Base-by-base conservation (phyloP, 2,113 vertebrate species). In the Recurvirostra avosetta region DNA sequence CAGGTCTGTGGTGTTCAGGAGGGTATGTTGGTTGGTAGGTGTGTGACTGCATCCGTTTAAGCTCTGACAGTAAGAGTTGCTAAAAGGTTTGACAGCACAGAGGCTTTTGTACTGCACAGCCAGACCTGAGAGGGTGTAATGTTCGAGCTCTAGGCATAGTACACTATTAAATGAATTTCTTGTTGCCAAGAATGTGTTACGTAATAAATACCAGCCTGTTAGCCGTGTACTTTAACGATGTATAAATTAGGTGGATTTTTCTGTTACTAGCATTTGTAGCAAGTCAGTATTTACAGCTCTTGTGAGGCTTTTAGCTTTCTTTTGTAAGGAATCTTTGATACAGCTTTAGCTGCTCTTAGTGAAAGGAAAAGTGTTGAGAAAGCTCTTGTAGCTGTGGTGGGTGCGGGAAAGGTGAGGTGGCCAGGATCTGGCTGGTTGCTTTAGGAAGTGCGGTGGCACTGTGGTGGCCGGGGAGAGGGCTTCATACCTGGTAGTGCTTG, bases 71-170 rank as follows among this genome's bases (percentile, higher is more conserved):
- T 1, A 2, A 15, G 25, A 74, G 72, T 3, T 94, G 83, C 61
- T 89, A 4, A 71, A 92, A 53, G 80, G 32, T 92, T 87, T 82
- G 76, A 65, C 80, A 89, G 88, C 70, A 23, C 11, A 62, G 52
- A 66, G 76, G 49, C n/a, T 91, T 89, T 84, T 89, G 72, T 92
- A 36, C 52, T 5, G 41, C 81, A 12, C 76, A 77, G 88, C 38
- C 32, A 6, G 80, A 58, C 92, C 49, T 91, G 76, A 84, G 92
- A 92, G 86, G 73, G 61, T 74, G 86, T 87, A 8, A 23, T 56
- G 49, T 58, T 92, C 0, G 0, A 84, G 70, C 63, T 87, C 13
- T 15, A 0, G 29, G 55, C 8, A 0, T 47, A 29, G 67, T 38
- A 45, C 36, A 3, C 80, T 65, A 32, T 59, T 94, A 90, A 72